Percentiles rank a stretch among this genome's conserved stretches.
Conservation (phyloP, 2,797 vertebrate species). For the Epinephelus coioides region DNA sequence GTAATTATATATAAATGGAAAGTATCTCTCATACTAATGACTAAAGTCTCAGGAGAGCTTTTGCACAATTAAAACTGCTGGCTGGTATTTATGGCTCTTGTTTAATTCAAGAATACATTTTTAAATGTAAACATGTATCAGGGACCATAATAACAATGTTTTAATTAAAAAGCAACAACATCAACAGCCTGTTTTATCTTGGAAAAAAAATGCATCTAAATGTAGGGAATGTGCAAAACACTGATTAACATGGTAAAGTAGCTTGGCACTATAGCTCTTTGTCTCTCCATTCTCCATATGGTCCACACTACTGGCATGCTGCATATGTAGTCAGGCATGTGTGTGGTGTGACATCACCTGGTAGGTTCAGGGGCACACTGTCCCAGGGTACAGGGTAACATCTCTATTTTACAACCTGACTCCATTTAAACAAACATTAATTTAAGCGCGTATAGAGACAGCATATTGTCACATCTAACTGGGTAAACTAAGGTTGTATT, state of each 20-base stretch:
- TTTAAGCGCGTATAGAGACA: no score
- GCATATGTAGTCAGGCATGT: no score
- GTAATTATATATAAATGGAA: no score
- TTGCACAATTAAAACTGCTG: neutral
- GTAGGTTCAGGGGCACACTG: no score
- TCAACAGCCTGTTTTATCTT: neutral
- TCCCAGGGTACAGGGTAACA: no score
- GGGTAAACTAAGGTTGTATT: no score
- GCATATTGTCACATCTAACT: no score
- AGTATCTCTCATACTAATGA: neutral
- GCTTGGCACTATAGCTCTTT: neutral
- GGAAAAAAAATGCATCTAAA: no score
- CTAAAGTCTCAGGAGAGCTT: neutral
- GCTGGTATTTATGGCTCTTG: neutral
- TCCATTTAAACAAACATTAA: no score
- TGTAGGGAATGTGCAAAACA: neutral
- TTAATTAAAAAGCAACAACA: neutral
- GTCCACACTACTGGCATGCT: neutral
- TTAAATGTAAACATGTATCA: neutral
- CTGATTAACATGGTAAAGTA: neutral
- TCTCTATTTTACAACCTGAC: no score
- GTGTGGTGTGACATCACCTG: neutral
- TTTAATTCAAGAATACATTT: neutral
- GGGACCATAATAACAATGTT: neutral
- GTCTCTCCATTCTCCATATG: neutral